Base-by-base conservation (phyloP, 2,888 invertebrate species). In the Cecidostiba fungosa region DNA sequence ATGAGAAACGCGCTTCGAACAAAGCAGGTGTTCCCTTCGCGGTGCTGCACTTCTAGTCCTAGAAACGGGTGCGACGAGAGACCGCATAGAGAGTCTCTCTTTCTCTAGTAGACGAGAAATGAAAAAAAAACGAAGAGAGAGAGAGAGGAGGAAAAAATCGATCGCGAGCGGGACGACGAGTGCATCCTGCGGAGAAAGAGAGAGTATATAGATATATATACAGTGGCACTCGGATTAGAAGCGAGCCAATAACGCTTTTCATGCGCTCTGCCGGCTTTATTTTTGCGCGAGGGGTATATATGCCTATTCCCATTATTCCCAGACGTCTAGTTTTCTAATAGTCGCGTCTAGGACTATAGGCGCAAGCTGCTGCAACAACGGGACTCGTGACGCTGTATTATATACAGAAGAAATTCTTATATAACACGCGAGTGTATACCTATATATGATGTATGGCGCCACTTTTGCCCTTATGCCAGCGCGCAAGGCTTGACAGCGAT, bases 11-110 rank as follows among this genome's bases (percentile, higher is more conserved):
- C n/a, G 82, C 54, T 23, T 8, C 72, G 77, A 39, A 80, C 50
- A 78, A 69, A 84, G 87, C 90, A 89, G 90, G 90, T 90, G 89
- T 89, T 89, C 88, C 87, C 87, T 85, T 88, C 87, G 89, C 70
- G 70, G 54, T 59, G 54, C 86, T 90, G 89, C 88, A 88, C 87
- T 87, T 82, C 62, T 79, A 79, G 39, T 76, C 86, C 83, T 85
- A 82, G 85, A 85, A 78, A 84, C 76, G 43, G 32, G 82, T 84
- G 72, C 80, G 77, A 84, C 77, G 83, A 72, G 72, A 86, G 86
- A 86, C 87, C 88, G 80, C 83, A 80, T 82, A 82, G 74, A 82
- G 79, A 39, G 82, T n/a, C 23, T 14, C n/a, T n/a, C n/a, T n/a
- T n/a, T n/a, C n/a, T n/a, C 69, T n/a, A n/a, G 8, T 62, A 26